phyloP scores from a whole-genome alignment of 1,140 invertebrate species.

The Drosophila chauvacae region DNA sequence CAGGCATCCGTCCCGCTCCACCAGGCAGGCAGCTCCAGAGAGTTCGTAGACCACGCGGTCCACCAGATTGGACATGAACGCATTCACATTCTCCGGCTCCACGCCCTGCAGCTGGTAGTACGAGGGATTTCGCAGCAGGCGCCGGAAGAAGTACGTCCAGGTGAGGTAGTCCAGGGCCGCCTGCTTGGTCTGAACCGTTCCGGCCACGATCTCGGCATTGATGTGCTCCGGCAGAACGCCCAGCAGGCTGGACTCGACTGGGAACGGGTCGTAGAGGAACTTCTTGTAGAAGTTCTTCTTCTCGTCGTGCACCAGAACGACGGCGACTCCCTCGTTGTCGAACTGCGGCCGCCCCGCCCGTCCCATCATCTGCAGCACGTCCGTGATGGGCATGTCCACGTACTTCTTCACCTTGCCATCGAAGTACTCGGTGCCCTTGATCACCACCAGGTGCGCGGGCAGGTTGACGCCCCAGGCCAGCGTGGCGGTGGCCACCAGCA shows the following conservation, averaged over 20 bases:
- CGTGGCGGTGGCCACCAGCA: constrained; percentile 98
- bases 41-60: constrained; percentile 91
- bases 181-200: constrained; percentile 96
- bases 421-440: constrained; percentile 98
- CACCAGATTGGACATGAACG: constrained; percentile 90
- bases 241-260: constrained; percentile 97
- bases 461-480: constrained; percentile 99
- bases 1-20: constrained; percentile 89
- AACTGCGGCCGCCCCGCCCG: constrained; percentile 97
- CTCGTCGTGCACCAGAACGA: constrained; percentile 98
- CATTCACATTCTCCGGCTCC: constrained; percentile 90
- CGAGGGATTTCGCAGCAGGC: constrained; percentile 96
- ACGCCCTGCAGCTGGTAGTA: constrained; percentile 94
- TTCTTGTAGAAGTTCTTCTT: constrained; percentile 99
- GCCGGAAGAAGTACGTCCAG: constrained; percentile 99
- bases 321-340: constrained; percentile 97
- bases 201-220: constrained; percentile 98
- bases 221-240: constrained; percentile 97
- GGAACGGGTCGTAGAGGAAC: constrained; percentile 99
- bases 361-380: constrained; percentile 99
- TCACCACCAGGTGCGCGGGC: constrained; percentile 90
- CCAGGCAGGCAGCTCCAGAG: constrained; percentile 91
- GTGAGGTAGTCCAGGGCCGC: constrained; percentile 98
- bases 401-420: constrained; percentile 98
- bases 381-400: constrained; percentile 99